phyloP scores from a whole-genome alignment of 1,140 invertebrate species.

The Drosophila watanabei region DNA sequence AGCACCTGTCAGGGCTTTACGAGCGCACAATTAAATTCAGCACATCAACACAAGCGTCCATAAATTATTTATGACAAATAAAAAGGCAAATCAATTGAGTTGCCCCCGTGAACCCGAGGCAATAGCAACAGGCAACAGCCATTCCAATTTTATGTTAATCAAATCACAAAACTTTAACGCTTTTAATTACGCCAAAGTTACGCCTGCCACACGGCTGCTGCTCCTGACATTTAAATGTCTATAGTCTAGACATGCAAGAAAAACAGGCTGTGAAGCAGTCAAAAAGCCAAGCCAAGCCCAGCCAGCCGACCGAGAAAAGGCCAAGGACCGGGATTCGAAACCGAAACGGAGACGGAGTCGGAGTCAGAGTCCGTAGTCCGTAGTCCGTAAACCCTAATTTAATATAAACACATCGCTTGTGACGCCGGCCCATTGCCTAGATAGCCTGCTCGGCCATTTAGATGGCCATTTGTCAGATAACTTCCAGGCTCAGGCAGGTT shows the following conservation, averaged over 20 bases:
- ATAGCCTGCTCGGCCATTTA: constrained; percentile 54
- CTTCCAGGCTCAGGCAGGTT: constrained; percentile 46
- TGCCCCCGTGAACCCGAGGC: constrained; percentile 7
- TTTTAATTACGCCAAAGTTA: constrained; percentile 70
- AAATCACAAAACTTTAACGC: constrained; percentile 71
- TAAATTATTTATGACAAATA: constrained; percentile 75
- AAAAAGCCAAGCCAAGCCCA: constrained; percentile 10
- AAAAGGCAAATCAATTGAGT: constrained; percentile 69
- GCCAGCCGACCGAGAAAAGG: constrained; percentile 55
- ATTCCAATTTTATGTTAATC: constrained; percentile 65
- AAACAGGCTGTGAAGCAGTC: constrained; percentile 23
- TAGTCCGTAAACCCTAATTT: constrained; percentile 68
- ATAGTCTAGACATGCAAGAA: constrained; percentile 61
- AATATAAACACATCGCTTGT: constrained; percentile 75
- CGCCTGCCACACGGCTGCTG: constrained; percentile 11
- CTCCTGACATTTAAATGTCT: constrained; percentile 59
- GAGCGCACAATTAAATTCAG: constrained; percentile 55
- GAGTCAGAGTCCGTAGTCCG: too few species aligned
- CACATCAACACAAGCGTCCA: constrained; percentile 29
- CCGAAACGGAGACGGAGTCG: constrained; percentile 26
- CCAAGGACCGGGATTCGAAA: constrained; percentile 37
- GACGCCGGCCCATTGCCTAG: constrained; percentile 39
- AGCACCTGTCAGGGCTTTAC: constrained; percentile 46
- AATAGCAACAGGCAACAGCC: constrained; percentile 29
- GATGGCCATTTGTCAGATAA: constrained; percentile 76